phyloP scores from a whole-genome alignment of 2,888 invertebrate species.

The Gasteruption jaculator region DNA sequence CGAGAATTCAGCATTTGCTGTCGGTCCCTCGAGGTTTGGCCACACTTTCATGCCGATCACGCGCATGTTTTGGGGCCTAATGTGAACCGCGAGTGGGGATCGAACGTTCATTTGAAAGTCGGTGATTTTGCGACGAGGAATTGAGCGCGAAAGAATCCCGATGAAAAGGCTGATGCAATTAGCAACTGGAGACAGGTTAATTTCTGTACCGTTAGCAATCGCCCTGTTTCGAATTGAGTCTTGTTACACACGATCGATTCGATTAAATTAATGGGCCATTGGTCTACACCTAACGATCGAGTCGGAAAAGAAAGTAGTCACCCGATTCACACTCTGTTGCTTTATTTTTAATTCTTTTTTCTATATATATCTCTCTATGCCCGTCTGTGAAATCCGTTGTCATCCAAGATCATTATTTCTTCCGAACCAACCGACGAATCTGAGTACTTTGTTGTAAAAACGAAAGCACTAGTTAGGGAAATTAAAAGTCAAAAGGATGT shows the following conservation, averaged over 20 bases:
- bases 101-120: too few species aligned
- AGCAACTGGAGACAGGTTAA: slow-evolving; percentile 29
- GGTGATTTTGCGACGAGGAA: too few species aligned
- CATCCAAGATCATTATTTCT: too few species aligned
- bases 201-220: slow-evolving; percentile 35
- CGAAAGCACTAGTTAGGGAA: background rate
- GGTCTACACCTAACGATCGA: slow-evolving; percentile 27
- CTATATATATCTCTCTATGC: slow-evolving; percentile 4
- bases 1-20: too few species aligned
- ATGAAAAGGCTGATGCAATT: slow-evolving; percentile 26
- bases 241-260: slow-evolving; percentile 36
- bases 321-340: slow-evolving; percentile 21
- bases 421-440: too few species aligned
- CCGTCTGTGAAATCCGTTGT: too few species aligned
- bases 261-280: slow-evolving; percentile 34
- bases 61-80: too few species aligned
- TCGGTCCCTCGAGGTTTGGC: too few species aligned
- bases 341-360: too few species aligned
- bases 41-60: too few species aligned
- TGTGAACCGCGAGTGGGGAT: too few species aligned
- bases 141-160: slow-evolving; percentile 17
- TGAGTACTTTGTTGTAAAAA: background rate
- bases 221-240: slow-evolving; percentile 31
- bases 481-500: slow-evolving; percentile 1
- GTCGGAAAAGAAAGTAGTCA: slow-evolving; percentile 25